Evolutionary conservation across 2,113 vertebrate genomes (phyloP).

Genomic region (Eulemur rufifrons): DNA sequence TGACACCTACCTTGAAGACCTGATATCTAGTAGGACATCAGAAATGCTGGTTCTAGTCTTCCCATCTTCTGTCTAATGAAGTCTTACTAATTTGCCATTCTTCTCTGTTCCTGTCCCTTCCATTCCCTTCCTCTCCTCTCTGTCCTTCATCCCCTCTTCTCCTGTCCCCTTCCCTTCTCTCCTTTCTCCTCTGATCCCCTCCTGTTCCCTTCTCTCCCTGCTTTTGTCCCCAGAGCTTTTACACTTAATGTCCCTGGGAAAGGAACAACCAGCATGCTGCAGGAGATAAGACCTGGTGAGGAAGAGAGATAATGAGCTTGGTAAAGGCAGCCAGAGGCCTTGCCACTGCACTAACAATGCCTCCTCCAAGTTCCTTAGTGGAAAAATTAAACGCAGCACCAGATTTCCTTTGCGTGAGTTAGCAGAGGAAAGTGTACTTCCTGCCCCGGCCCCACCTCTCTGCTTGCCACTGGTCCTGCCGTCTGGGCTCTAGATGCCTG

Average conservation of each 20-base stretch:
- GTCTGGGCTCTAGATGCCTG: background rate
- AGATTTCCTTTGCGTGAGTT: constrained; percentile 14
- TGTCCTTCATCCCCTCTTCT: background rate
- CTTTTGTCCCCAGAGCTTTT: background rate
- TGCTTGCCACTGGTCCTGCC: background rate
- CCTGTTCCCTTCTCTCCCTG: background rate
- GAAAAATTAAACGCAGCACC: background rate
- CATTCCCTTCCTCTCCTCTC: background rate
- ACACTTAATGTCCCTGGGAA: background rate
- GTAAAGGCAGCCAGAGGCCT: background rate
- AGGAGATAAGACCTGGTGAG: background rate
- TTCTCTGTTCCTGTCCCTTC: background rate
- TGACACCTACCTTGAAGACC: background rate
- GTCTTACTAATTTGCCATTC: background rate
- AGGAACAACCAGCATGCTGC: background rate
- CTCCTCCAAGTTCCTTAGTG: background rate
- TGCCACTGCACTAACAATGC: background rate
- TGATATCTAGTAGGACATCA: background rate
- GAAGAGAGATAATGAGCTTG: constrained; percentile 19
- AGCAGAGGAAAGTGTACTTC: background rate
- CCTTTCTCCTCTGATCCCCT: background rate
- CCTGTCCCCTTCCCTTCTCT: background rate
- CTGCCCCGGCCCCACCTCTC: background rate
- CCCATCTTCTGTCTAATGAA: background rate
- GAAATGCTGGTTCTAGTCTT: background rate